These are phyloP conservation scores for Meteorus colon DNA, from an alignment of 2,888 invertebrate genomes.

Conservation along the genomic window DNA sequence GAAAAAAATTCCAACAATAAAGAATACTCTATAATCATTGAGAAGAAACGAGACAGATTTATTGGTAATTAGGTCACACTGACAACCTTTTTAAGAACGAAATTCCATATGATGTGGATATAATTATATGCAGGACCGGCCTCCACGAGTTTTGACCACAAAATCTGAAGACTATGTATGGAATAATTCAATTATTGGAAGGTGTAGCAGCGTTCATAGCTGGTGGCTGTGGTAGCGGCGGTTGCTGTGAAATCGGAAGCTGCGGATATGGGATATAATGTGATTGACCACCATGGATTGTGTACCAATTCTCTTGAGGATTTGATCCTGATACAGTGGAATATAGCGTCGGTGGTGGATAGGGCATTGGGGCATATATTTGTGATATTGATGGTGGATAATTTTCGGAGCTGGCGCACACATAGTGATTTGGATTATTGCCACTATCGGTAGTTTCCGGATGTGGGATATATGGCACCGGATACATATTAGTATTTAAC, in stretches of 20 bases:
- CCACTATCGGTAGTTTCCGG: slow-evolving; percentile 55
- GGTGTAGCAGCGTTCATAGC: neutral
- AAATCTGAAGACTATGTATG: neutral
- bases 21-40: neutral
- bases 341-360: slow-evolving; percentile 56
- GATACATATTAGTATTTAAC: slow-evolving; percentile 54
- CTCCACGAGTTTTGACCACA: neutral
- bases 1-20: neutral
- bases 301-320: slow-evolving; percentile 63
- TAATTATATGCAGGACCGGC: slow-evolving; percentile 11
- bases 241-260: slow-evolving; percentile 43
- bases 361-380: slow-evolving; percentile 58
- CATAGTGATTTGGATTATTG: slow-evolving; percentile 38
- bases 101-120: neutral
- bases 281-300: slow-evolving; percentile 57
- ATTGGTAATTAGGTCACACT: neutral
- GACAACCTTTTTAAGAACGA: neutral
- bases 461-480: slow-evolving; percentile 57
- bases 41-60: neutral
- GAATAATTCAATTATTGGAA: neutral
- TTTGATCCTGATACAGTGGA: slow-evolving; percentile 50
- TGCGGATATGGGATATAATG: slow-evolving; percentile 57
- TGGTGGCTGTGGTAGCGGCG: slow-evolving; percentile 16
- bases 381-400: slow-evolving; percentile 52
- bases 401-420: slow-evolving; percentile 45